These are phyloP conservation scores for Dicyrtomina minuta DNA, from an alignment of 2,888 invertebrate species.

Conservation along the genomic window DNA sequence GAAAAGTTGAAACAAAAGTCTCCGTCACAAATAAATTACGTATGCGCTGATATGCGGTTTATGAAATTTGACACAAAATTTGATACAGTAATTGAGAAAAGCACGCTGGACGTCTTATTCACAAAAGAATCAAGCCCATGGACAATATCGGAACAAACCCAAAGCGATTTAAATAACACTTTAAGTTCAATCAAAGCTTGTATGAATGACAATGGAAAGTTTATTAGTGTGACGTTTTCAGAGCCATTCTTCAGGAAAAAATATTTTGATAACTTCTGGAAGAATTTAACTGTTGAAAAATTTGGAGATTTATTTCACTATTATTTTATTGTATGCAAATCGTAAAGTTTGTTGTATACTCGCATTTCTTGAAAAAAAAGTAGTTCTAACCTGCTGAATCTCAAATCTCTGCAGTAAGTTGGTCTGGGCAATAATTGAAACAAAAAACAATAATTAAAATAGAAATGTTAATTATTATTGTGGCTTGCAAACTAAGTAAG, in stretches of 20 bases:
- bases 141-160: slow-evolving; percentile 31
- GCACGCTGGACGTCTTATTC: slow-evolving; percentile 37
- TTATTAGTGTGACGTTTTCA: slow-evolving; percentile 35
- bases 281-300: slow-evolving; percentile 23
- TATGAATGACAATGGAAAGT: slow-evolving; percentile 32
- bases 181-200: slow-evolving; percentile 21
- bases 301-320: slow-evolving; percentile 39
- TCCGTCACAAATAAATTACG: slow-evolving; percentile 56
- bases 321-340: slow-evolving; percentile 36
- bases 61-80: slow-evolving; percentile 32
- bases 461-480: too few species aligned
- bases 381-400: too few species aligned
- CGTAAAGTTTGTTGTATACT: background rate
- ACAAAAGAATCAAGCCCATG: slow-evolving; percentile 34
- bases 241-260: slow-evolving; percentile 38
- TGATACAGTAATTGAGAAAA: slow-evolving; percentile 33
- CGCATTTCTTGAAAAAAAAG: too few species aligned
- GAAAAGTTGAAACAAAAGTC: slow-evolving; percentile 54
- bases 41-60: slow-evolving; percentile 55
- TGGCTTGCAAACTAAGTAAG: too few species aligned
- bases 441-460: too few species aligned
- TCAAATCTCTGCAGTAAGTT: too few species aligned
- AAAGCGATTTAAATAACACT: slow-evolving; percentile 27
- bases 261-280: slow-evolving; percentile 35
- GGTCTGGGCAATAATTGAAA: too few species aligned